A percentile compares a stretch with the other conserved stretches of the same genome.
phyloP scores from a whole-genome alignment of 2,888 invertebrate species.

The Xanthia togata region DNA sequence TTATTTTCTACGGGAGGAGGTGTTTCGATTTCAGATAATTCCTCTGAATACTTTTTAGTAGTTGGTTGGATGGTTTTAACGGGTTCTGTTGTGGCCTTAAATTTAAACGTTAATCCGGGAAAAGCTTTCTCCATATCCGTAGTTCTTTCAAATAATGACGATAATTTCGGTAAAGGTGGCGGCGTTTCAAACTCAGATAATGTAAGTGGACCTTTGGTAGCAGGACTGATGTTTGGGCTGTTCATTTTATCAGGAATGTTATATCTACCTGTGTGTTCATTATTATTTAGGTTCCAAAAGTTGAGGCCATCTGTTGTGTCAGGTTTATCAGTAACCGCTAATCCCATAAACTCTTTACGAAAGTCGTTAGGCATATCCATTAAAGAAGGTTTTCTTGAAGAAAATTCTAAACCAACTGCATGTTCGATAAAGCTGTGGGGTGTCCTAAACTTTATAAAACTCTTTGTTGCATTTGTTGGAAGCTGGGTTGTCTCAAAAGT shows the following conservation, averaged over 20 bases:
- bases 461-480: conserved; percentile 63
- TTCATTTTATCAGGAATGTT: conserved; percentile 59
- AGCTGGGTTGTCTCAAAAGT: conserved; percentile 71
- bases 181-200: conserved; percentile 82
- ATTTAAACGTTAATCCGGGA: conserved; percentile 63
- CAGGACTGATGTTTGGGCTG: conserved; percentile 51
- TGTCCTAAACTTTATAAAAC: conserved; percentile 72
- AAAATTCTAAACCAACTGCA: conserved; percentile 69
- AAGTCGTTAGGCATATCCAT: conserved; percentile 48
- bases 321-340: conserved; percentile 55
- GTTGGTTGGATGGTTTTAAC: conserved; percentile 14
- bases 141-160: conserved; percentile 63
- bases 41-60: conserved; percentile 54
- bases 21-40: conserved; percentile 76
- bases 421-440: conserved; percentile 75
- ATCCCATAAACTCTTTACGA: conserved; percentile 73
- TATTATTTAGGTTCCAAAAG: conserved; percentile 76
- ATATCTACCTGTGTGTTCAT: conserved; percentile 67
- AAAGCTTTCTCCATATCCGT: conserved; percentile 55
- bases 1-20: conserved; percentile 77
- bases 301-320: conserved; percentile 63
- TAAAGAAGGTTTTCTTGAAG: conserved; percentile 50
- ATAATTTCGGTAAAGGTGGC: conserved; percentile 70
- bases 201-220: conserved; percentile 66
- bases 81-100: conserved; percentile 52